These are phyloP conservation scores for Lasioglossum morio DNA, from an alignment of 2,888 invertebrate genomes.

Conservation along the genomic window DNA sequence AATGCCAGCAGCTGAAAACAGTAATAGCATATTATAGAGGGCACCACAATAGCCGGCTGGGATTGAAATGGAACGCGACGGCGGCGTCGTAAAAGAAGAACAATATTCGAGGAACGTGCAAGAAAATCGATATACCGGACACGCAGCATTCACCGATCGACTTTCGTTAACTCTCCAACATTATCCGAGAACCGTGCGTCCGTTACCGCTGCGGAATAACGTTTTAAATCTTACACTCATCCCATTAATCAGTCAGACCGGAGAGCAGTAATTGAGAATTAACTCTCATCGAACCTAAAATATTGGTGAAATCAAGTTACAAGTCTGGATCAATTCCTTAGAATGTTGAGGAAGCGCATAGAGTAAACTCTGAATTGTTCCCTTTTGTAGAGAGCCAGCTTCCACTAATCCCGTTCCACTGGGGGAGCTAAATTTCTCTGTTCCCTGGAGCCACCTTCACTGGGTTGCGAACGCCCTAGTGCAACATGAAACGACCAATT, in stretches of 20 bases:
- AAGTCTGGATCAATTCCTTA: background rate
- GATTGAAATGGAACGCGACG: conserved; percentile 28
- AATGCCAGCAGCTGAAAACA: conserved; percentile 47
- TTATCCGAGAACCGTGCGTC: background rate
- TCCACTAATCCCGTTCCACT: conserved; percentile 9
- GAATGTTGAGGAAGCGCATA: conserved; percentile 5
- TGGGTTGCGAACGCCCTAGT: background rate
- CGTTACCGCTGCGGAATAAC: background rate
- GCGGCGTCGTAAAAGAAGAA: conserved; percentile 48
- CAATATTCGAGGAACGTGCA: conserved; percentile 30
- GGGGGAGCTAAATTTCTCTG: conserved; percentile 1
- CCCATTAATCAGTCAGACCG: background rate
- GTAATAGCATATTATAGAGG: conserved; percentile 53
- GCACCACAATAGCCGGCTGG: conserved; percentile 12
- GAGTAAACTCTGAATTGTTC: background rate
- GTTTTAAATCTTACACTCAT: background rate
- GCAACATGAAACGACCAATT: conserved; percentile 18
- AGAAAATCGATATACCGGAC: conserved; percentile 44
- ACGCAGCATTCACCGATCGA: conserved; percentile 4
- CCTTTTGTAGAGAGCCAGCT: background rate
- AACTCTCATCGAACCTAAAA: background rate
- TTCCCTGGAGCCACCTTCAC: conserved; percentile 6
- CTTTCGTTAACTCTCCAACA: background rate
- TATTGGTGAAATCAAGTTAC: background rate
- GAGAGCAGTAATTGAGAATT: background rate